Evolutionary conservation across 64 coral and sea anemone genomes (phyloP).

Genomic region (Trachythela sp.): DNA sequence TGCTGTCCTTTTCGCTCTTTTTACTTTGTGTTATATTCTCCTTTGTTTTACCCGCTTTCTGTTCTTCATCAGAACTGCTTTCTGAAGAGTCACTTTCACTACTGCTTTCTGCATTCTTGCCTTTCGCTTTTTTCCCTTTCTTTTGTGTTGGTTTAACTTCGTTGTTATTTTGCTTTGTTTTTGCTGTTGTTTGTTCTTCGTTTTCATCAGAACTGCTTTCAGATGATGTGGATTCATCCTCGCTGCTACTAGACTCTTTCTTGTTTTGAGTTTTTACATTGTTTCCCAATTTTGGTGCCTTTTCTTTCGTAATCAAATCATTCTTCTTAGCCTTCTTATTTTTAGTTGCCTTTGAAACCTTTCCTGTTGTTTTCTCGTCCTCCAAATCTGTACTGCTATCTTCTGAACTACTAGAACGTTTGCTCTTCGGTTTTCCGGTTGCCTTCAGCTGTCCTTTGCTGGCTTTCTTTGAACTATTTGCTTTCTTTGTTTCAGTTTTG

Average conservation of each 20-base stretch:
- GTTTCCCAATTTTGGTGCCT: neutral
- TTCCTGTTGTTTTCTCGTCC: neutral
- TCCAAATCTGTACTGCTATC: constrained; percentile 32
- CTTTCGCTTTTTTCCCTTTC: neutral
- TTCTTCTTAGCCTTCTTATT: neutral
- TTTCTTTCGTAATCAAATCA: neutral
- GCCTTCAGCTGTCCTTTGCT: neutral
- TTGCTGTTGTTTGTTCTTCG: constrained; percentile 63
- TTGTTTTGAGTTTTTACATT: neutral
- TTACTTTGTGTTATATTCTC: neutral
- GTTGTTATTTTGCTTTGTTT: neutral
- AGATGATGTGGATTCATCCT: constrained; percentile 37
- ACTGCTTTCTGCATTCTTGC: neutral
- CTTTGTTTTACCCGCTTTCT: neutral
- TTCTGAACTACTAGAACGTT: neutral
- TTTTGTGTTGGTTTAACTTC: neutral
- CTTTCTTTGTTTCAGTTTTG: neutral
- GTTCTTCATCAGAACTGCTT: neutral
- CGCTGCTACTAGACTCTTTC: neutral
- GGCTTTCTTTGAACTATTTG: neutral
- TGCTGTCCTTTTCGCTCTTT: neutral
- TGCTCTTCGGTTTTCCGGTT: neutral
- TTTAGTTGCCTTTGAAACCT: neutral
- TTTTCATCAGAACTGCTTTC: constrained; percentile 64
- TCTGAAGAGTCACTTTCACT: neutral